Evolutionary conservation across 2,888 invertebrate species (phyloP), one percentile per base, ranked within the genome.

Genomic region (Phyllotreta striolata): DNA sequence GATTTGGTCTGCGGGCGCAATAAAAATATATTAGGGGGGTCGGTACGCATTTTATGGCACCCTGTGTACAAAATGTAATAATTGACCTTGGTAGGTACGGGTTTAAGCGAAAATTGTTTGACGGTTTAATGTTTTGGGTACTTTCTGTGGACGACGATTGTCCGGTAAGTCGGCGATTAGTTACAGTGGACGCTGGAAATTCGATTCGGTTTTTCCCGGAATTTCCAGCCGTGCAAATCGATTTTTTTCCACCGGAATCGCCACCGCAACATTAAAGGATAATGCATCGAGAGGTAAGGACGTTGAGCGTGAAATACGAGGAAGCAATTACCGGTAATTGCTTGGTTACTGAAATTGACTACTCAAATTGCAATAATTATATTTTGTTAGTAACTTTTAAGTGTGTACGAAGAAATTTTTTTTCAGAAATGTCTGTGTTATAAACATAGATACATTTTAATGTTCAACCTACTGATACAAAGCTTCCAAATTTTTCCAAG

Each of bases 1-100:
- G 62, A 64, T 55, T 40, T 60, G 66, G 66, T 66, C 63, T 63
- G 66, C 56, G 66, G 64, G 54, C 40, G 62, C 38, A 58, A 61
- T 67, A 64, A 67, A 67, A 38, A 41, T 67, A 62, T 62, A 63
- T 67, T 63, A 24, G 24, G 57, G 38, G 56, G 62, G 44, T 59
- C 35, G 39, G 51, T 59, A 43, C 6, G 46, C 14, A 8, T 43
- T 63, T 66, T 66, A 66, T 58, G 66, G 61, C 46, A 43, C 52
- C 60, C 49, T 37, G 24, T 38, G 35, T 41, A 64, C 56, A 64
- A 57, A 61, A 64, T 56, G 52, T 39, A 47, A 58, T 62, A 35
- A 64, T 61, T 66, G 60, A 64, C 66, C 61, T 66, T 66, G 63
- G 62, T 62, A 63, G 47, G 52, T 55, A 49, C 10, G 51, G 9